Conservation (phyloP, 2,888 invertebrate genomes). For the Cheilosia variabilis region DNA sequence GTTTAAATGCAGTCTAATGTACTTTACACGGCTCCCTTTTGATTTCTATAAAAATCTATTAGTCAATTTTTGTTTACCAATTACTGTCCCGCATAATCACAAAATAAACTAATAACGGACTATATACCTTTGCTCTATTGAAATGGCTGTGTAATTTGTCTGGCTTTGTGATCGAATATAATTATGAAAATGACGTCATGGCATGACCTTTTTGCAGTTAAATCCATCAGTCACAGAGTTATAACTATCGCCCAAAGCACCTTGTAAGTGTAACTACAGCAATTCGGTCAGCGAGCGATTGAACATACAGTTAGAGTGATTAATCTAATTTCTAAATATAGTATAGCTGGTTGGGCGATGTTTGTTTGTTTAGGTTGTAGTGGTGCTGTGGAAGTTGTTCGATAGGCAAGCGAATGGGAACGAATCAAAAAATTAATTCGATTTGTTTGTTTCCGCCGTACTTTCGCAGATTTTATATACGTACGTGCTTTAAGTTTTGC, state of each 20-base stretch:
- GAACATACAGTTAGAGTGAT: slow-evolving; percentile 28
- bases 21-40: not conserved
- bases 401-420: slow-evolving; percentile 1
- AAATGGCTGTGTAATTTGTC: slow-evolving; percentile 12
- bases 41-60: slow-evolving; percentile 12
- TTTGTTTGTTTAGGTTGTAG: slow-evolving; percentile 1
- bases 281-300: slow-evolving; percentile 16
- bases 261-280: not conserved
- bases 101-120: slow-evolving; percentile 16
- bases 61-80: slow-evolving; percentile 1
- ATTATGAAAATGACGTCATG: slow-evolving; percentile 53
- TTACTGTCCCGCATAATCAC: slow-evolving; percentile 1
- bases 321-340: slow-evolving; percentile 63
- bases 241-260: slow-evolving; percentile 7
- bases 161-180: slow-evolving; percentile 19
- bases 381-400: not conserved
- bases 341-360: slow-evolving; percentile 34
- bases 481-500: not conserved
- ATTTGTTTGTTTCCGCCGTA: slow-evolving; percentile 16
- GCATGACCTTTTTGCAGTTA: slow-evolving; percentile 58
- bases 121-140: not conserved
- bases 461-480: slow-evolving; percentile 19
- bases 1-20: not conserved
- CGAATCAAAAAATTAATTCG: slow-evolving; percentile 20
- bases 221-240: slow-evolving; percentile 16